phyloP scores from a whole-genome alignment of 92 coral and sea anemone species.

The Parazoanthus atlanticus region DNA sequence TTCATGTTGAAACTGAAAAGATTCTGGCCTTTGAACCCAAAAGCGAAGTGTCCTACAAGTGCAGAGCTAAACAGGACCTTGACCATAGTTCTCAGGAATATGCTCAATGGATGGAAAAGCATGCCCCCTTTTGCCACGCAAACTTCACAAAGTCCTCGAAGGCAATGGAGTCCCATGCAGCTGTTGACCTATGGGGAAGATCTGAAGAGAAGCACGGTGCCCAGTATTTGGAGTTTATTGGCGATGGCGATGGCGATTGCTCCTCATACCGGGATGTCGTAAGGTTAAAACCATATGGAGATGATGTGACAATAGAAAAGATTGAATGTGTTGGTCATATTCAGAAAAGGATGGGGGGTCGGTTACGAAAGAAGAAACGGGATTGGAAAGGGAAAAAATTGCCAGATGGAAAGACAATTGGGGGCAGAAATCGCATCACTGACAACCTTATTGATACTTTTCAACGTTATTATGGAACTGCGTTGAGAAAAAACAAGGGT shows the following conservation, averaged over 20 bases:
- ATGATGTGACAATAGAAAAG: slow-evolving; percentile 33
- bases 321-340: slow-evolving; percentile 63
- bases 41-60: slow-evolving; percentile 54
- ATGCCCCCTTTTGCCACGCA: slow-evolving; percentile 46
- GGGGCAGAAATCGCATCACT: slow-evolving; percentile 55
- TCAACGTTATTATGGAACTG: slow-evolving; percentile 22
- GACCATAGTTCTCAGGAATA: slow-evolving; percentile 53
- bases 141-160: slow-evolving; percentile 53
- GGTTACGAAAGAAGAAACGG: slow-evolving; percentile 47
- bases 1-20: slow-evolving; percentile 54
- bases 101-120: slow-evolving; percentile 49
- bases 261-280: slow-evolving; percentile 51
- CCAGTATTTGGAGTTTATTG: slow-evolving; percentile 56
- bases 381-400: slow-evolving; percentile 54
- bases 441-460: slow-evolving; percentile 19
- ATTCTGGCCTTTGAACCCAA: slow-evolving; percentile 52
- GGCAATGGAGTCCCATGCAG: slow-evolving; percentile 59
- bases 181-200: slow-evolving; percentile 49
- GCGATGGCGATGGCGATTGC: slow-evolving; percentile 66
- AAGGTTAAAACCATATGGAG: slow-evolving; percentile 52
- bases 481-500: slow-evolving; percentile 4
- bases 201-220: slow-evolving; percentile 22
- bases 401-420: slow-evolving; percentile 57
- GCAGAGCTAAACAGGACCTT: slow-evolving; percentile 45
- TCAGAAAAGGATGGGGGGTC: slow-evolving; percentile 60